phyloP scores from a whole-genome alignment of 2,113 vertebrate species.

The Petrocephalus microphthalmus region DNA sequence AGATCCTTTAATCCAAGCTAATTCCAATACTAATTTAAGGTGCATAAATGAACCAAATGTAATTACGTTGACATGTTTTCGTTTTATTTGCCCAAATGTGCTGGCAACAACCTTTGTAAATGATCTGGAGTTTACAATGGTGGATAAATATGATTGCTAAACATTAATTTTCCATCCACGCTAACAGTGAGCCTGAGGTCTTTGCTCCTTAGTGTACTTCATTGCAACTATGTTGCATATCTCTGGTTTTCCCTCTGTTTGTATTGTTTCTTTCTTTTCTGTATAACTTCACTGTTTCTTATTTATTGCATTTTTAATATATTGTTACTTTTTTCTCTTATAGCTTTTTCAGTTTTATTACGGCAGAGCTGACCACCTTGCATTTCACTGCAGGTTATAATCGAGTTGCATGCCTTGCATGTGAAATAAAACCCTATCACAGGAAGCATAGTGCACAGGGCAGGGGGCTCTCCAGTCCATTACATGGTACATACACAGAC shows the following conservation, averaged over 20 bases:
- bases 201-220: not conserved
- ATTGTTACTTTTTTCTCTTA: not conserved
- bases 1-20: slow-evolving; percentile 10
- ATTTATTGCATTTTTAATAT: not conserved
- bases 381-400: not conserved
- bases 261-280: not conserved
- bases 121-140: not conserved
- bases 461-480: not conserved
- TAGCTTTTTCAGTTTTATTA: not conserved
- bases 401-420: not conserved
- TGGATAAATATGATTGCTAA: not conserved
- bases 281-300: not conserved
- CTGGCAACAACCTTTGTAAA: not conserved
- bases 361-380: not conserved
- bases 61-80: not conserved
- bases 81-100: not conserved
- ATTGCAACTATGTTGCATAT: not conserved
- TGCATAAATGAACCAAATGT: not conserved
- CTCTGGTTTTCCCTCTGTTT: too few species aligned
- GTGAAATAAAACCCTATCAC: not conserved
- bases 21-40: not conserved
- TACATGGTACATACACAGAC: not conserved
- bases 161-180: not conserved
- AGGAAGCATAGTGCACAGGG: not conserved
- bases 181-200: not conserved